These are phyloP conservation scores for Neodiprion virginianus DNA, from an alignment of 1,140 invertebrate genomes.

Conservation along the genomic window DNA sequence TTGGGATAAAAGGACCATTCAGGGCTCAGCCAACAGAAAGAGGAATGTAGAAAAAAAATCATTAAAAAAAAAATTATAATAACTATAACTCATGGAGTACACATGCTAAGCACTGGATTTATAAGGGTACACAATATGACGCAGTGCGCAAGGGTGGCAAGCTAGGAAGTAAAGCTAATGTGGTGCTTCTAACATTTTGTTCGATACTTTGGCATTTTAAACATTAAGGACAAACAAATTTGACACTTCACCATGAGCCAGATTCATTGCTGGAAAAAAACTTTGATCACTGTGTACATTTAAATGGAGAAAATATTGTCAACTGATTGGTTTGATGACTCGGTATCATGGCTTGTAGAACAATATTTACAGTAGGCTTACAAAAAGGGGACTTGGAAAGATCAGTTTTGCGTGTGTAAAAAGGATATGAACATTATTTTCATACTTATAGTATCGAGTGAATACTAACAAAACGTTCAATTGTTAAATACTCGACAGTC, in stretches of 20 bases:
- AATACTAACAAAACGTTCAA: background rate
- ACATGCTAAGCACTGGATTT: constrained; percentile 9
- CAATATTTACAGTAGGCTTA: too few species aligned
- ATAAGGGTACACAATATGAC: background rate
- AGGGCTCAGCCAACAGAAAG: constrained; percentile 56
- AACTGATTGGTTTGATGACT: too few species aligned
- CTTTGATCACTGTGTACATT: too few species aligned
- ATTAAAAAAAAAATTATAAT: constrained; percentile 22
- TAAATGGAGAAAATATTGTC: too few species aligned
- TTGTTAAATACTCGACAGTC: background rate
- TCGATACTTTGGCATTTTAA: too few species aligned
- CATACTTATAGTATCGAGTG: background rate
- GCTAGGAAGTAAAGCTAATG: too few species aligned
- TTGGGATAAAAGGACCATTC: constrained; percentile 33
- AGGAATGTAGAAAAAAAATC: constrained; percentile 32
- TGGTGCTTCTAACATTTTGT: too few species aligned
- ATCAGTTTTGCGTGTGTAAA: constrained; percentile 1
- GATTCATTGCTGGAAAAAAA: too few species aligned
- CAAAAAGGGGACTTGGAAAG: background rate
- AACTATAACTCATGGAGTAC: constrained; percentile 7
- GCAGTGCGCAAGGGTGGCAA: too few species aligned
- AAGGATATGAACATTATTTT: background rate
- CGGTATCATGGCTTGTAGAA: too few species aligned
- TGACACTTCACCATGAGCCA: too few species aligned
- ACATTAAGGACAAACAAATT: too few species aligned